Base-by-base conservation (phyloP, 37 sponge, comb jelly and placozoan species). In the Trichoplax adhaerens region DNA sequence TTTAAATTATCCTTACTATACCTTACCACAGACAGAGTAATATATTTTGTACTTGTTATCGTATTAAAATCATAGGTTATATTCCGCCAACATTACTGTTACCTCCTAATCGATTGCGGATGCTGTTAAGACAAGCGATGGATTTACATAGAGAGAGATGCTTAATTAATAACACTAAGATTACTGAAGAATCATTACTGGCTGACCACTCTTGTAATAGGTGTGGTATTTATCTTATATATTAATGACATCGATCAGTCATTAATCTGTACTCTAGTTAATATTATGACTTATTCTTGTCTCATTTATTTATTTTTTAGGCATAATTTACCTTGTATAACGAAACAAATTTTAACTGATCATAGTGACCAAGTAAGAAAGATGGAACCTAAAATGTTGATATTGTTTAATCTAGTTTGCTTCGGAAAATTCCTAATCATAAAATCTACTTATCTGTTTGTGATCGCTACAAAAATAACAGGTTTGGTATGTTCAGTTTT, bases 61-160 rank as follows among this genome's bases (percentile, higher is more conserved):
- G 8, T 53, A 57, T 10, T 7, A 70, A 5, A 29, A 70, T 4
- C 5, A 70, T 5, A 48, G 56, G 29, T 78, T 71, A 72, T 10
- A 10, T 96, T 48, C 99, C 99, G 47, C 78, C 90, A n/a, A 70
- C 82, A 0, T 80, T 89, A n/a, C 88, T 97, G 90, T 76, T 97
- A 1, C 99, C 99, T 50, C 87, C 94, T 5, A 78, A 69, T 57
- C 71, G 99, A 49, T 69, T 97, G 71, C 71, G 74, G 47, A 68
- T 70, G 68, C 68, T 97, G 48, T 67, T 97, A 62, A 77, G 58
- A 4, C 99, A 97, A 66, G 89, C 99, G 2, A 55, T 86, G 1
- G 74, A 84, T 55, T 58, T 78, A 64, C 99, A 97, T 69, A 83
- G 82, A 6, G 80, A 86, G 47, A 68, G 80, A 66, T 97, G 99